Conservation (phyloP, 2,888 invertebrate species). For the Ormyrus thymus region DNA sequence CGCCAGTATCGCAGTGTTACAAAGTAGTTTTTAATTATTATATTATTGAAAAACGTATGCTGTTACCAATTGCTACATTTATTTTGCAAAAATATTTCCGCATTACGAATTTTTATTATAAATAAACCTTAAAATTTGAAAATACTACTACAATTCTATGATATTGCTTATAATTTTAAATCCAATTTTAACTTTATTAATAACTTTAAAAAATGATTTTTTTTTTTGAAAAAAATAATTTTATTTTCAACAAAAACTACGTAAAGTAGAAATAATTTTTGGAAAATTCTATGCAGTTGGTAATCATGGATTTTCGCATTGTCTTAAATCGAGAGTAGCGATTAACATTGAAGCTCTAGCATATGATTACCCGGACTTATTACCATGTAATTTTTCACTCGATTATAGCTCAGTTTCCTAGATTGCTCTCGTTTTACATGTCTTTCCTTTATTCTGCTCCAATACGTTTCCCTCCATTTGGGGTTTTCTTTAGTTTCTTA, state of each 20-base stretch:
- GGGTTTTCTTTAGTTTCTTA: constrained; percentile 23
- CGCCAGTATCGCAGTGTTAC: constrained; percentile 32
- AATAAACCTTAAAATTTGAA: too few relatives aligned
- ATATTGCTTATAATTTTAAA: too few relatives aligned
- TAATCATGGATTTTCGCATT: constrained; percentile 16
- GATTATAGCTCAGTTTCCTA: constrained; percentile 9
- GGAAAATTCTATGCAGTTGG: constrained; percentile 3
- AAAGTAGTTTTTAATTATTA: constrained; percentile 19
- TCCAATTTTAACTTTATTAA: too few relatives aligned
- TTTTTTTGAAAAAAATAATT: too few relatives aligned
- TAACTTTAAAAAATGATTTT: too few relatives aligned
- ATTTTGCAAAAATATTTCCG: too few relatives aligned
- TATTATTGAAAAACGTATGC: constrained; percentile 31
- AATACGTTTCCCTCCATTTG: constrained; percentile 3
- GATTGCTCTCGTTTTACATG: neutral
- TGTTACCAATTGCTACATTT: constrained; percentile 5
- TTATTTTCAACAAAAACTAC: too few relatives aligned
- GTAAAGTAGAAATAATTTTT: neutral
- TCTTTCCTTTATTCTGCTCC: constrained; percentile 15
- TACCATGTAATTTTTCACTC: constrained; percentile 46
- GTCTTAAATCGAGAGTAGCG: constrained; percentile 21
- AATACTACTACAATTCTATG: too few relatives aligned
- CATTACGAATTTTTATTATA: too few relatives aligned
- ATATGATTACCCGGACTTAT: constrained; percentile 33
- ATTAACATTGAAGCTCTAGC: constrained; percentile 31